These are phyloP conservation scores for Andrena minutula DNA, from an alignment of 2,888 invertebrate species.

Conservation along the genomic window DNA sequence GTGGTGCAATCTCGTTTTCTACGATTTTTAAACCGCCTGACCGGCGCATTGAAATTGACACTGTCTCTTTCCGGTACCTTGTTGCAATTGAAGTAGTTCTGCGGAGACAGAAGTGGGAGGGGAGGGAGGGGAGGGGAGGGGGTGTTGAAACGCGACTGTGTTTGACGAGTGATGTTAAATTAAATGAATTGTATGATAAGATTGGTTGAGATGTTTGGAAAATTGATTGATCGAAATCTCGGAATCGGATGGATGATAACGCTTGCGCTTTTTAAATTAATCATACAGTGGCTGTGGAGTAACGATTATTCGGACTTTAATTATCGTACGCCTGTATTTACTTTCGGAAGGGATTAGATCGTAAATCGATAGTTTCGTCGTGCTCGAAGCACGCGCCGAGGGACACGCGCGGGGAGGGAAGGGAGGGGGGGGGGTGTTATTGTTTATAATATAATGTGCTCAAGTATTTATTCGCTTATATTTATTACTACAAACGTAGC, in stretches of 20 bases:
- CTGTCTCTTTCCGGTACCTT: constrained; percentile 42
- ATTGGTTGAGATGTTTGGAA: constrained; percentile 35
- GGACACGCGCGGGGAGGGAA: constrained; percentile 9
- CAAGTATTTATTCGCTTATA: constrained; percentile 72
- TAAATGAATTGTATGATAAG: constrained; percentile 44
- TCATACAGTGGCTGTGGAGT: constrained; percentile 70
- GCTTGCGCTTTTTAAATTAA: constrained; percentile 60
- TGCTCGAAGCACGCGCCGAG: neutral
- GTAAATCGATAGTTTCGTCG: constrained; percentile 33
- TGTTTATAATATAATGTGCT: constrained; percentile 44
- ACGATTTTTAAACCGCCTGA: constrained; percentile 54
- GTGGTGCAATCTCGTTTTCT: constrained; percentile 11
- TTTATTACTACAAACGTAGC: constrained; percentile 64
- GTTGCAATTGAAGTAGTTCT: constrained; percentile 52
- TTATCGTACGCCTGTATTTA: constrained; percentile 52
- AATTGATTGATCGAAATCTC: constrained; percentile 41
- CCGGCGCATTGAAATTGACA: constrained; percentile 19
- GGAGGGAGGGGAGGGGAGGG: neutral
- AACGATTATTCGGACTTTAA: constrained; percentile 47
- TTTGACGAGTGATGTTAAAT: constrained; percentile 59
- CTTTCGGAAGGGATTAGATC: constrained; percentile 46
- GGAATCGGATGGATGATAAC: constrained; percentile 47
- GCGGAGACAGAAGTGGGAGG: neutral
- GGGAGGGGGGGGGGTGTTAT: constrained; percentile 23
- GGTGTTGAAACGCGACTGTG: constrained; percentile 34